phyloP scores from a whole-genome alignment of 2,113 vertebrate species.

The Geococcyx californianus region DNA sequence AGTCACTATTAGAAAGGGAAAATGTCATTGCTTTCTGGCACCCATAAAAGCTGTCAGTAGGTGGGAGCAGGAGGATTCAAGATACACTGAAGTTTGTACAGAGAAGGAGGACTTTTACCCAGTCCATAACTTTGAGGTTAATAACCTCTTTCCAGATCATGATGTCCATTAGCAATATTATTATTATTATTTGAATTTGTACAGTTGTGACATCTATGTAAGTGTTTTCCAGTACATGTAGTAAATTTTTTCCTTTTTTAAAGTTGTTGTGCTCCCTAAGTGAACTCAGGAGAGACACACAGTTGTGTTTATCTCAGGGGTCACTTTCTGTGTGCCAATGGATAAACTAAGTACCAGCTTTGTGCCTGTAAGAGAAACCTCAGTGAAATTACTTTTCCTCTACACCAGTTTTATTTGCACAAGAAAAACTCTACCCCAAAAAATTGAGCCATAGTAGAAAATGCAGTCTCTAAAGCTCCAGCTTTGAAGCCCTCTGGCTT shows the following conservation, averaged over 20 bases:
- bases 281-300: background rate
- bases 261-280: background rate
- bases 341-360: background rate
- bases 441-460: background rate
- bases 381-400: background rate
- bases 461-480: background rate
- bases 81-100: fast-evolving
- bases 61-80: background rate
- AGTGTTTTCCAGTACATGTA: background rate
- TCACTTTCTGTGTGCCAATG: background rate
- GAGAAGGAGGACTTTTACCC: background rate
- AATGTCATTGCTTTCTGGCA: background rate
- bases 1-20: background rate
- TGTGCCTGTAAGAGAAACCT: background rate
- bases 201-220: background rate
- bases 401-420: background rate
- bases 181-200: background rate
- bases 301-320: background rate
- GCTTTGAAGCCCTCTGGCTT: background rate
- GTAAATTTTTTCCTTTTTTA: background rate
- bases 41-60: background rate
- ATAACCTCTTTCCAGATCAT: background rate
- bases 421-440: background rate
- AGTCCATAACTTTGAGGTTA: background rate
- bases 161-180: background rate